Evolutionary conservation across 1,140 invertebrate genomes (phyloP).

Genomic region (Lysiphlebus fabarum): DNA sequence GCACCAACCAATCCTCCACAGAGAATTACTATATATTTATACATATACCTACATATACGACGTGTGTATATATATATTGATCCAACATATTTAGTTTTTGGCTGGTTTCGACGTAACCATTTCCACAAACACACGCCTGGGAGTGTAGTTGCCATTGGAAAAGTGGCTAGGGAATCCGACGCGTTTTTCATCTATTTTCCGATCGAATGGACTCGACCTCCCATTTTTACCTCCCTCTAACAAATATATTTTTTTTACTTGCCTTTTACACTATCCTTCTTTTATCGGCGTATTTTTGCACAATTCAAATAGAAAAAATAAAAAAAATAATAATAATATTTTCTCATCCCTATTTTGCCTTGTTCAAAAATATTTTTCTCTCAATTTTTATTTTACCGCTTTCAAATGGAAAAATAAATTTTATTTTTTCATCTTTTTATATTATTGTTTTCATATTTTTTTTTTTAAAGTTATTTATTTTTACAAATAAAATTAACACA

Average conservation of each 20-base stretch:
- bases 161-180: slow-evolving; percentile 18
- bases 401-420: no score
- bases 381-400: no score
- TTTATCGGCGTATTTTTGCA: background rate
- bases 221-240: background rate
- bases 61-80: slow-evolving; percentile 23
- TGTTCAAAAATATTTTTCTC: no score
- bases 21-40: background rate
- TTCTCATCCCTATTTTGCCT: no score
- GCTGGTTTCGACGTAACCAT: slow-evolving; percentile 2
- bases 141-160: background rate
- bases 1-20: slow-evolving; percentile 4
- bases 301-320: background rate
- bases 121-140: background rate
- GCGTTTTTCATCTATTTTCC: slow-evolving; percentile 30
- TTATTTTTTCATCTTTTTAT: background rate
- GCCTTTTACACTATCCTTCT: background rate
- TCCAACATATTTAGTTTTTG: slow-evolving; percentile 23
- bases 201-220: slow-evolving; percentile 17
- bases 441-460: slow-evolving; percentile 27
- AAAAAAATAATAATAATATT: no score
- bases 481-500: slow-evolving; percentile 4
- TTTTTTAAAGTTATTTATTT: slow-evolving; percentile 19
- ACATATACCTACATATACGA: no score
- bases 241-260: slow-evolving; percentile 19